Percentiles rank a stretch among this genome's conserved stretches.
Evolutionary conservation across 2,113 vertebrate species (phyloP).

Genomic region (Calyptomena viridis): DNA sequence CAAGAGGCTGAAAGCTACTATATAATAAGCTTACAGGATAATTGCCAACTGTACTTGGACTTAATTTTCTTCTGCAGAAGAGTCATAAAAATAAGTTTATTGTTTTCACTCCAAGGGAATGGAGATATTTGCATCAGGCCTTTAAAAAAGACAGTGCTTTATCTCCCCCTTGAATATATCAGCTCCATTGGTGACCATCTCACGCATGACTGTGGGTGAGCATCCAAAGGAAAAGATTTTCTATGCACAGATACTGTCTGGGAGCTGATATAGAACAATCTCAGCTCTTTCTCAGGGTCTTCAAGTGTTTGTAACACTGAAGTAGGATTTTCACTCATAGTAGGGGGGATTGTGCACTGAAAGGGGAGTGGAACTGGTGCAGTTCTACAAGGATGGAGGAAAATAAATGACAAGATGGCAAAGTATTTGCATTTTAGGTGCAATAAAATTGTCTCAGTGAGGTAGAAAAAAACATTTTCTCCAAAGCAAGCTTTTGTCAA

Average conservation of each 20-base stretch:
- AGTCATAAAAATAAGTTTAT: constrained; percentile 5
- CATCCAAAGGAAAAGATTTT: background rate
- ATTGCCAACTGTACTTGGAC: constrained; percentile 1
- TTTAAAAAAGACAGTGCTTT: background rate
- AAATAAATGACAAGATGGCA: background rate
- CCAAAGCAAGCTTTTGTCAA: background rate
- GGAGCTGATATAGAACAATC: background rate
- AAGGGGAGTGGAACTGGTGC: background rate
- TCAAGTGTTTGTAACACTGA: background rate
- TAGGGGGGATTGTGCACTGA: background rate
- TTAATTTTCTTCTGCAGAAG: constrained; percentile 26
- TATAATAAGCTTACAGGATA: constrained; percentile 21
- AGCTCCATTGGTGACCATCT: background rate
- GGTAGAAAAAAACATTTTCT: background rate
- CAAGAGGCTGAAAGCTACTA: background rate
- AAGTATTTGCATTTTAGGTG: background rate
- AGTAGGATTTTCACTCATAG: background rate
- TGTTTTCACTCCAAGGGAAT: background rate
- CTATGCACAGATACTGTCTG: background rate
- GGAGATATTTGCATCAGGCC: background rate
- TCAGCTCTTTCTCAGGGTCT: background rate
- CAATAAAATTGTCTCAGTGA: background rate
- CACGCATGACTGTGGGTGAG: background rate
- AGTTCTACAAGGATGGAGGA: background rate
- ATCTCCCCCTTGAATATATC: background rate